Conservation (phyloP, 1,140 invertebrate genomes). For the Eciton burchellii region DNA sequence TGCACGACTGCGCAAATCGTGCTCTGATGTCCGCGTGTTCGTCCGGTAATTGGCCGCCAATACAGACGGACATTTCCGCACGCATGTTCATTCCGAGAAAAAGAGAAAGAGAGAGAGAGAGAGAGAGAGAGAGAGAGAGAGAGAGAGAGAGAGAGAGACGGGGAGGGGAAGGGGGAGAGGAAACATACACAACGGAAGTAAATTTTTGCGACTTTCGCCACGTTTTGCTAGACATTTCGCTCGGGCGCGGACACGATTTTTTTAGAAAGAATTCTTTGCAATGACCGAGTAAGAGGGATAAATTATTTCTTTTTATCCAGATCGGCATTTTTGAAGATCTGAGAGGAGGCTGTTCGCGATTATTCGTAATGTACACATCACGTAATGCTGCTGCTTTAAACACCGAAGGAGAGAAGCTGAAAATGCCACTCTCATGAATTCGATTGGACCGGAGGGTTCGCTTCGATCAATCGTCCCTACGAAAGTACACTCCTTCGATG, state of each 20-base stretch:
- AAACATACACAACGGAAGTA: conserved; percentile 7
- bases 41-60: conserved; percentile 32
- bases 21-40: conserved; percentile 5
- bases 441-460: too few relatives aligned
- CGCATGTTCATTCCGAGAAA: not conserved
- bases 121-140: too few relatives aligned
- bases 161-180: too few relatives aligned
- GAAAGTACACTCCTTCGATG: too few relatives aligned
- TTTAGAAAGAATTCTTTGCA: not conserved
- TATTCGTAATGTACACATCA: not conserved
- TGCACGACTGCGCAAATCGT: conserved; percentile 41
- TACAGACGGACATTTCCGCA: not conserved
- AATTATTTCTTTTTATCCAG: not conserved
- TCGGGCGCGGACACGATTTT: conserved; percentile 10
- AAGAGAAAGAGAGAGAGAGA: too few relatives aligned
- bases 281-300: conserved; percentile 36
- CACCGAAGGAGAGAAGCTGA: not conserved
- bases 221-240: conserved; percentile 1
- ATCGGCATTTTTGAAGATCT: conserved; percentile 19
- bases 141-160: too few relatives aligned
- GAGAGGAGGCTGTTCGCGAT: not conserved
- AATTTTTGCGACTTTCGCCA: conserved; percentile 19
- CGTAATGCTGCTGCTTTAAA: not conserved
- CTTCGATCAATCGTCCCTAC: not conserved
- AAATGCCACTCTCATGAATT: not conserved